Base-by-base conservation (phyloP, 2,797 vertebrate species). In the Xiphorhynchus erythropygius region DNA sequence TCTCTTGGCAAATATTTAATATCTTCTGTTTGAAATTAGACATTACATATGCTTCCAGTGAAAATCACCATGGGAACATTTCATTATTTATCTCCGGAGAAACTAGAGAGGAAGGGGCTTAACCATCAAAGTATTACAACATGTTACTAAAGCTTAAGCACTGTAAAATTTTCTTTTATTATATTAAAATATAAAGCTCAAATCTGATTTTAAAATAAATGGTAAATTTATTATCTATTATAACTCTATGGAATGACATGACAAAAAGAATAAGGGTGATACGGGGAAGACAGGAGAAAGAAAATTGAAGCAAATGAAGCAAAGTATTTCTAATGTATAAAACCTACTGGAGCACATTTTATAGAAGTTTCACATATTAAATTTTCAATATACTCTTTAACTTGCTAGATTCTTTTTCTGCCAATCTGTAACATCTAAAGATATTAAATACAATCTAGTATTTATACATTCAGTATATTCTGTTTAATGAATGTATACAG, bases 111-210 rank as follows among this genome's bases (percentile, higher is more conserved):
- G 8, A 85, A 76, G 28, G 42, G 33, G 8, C 15, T 57, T 87
- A 95, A 4, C 35, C 14, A 57, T 64, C 46, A 78, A 71, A 82
- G 3, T 47, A 44, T 75, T 87, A 53, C 30, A 57, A 25, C 1
- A 0, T 37, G 65, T 65, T 71, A 44, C 42, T 90, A 60, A 70
- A 79, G 73, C 28, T 69, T 73, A 62, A 93, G 21, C n/a, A 56
- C 37, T 30, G 28, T 70, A 93, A 87, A 80, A 93, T 68, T 93
- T 7, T 74, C 32, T 90, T 92, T 52, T 79, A 83, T 91, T 75
- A 12, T 70, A 8, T 89, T 76, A 50, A 19, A 92, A 37, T 80
- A n/a, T 17, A 89, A 94, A 87, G 69, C 70, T 78, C 60, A 93
- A 74, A 39, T 69, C 10, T 64, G 62, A 85, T 59, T 92, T 94